Percentiles rank a stretch among this genome's conserved stretches.
phyloP scores from a whole-genome alignment of 2,797 vertebrate species.

The Coccyzus lansbergi region DNA sequence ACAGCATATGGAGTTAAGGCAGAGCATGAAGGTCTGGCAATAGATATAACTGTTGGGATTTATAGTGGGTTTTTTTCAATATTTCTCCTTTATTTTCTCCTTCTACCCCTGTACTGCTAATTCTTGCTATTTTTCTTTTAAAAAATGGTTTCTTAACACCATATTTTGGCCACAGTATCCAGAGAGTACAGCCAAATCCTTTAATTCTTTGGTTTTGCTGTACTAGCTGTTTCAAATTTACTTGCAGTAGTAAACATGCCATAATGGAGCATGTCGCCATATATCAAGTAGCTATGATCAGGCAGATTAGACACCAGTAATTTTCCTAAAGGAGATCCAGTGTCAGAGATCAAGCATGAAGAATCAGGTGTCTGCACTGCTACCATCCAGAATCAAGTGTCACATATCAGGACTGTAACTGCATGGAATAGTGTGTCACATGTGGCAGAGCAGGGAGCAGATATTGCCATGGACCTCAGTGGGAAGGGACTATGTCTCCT shows the following conservation, averaged over 20 bases:
- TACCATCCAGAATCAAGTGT: slow-evolving; percentile 6
- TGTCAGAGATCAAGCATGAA: slow-evolving; percentile 36
- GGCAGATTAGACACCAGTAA: slow-evolving; percentile 46
- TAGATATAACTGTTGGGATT: background rate
- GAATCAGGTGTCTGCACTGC: slow-evolving; percentile 32
- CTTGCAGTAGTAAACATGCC: slow-evolving; percentile 41
- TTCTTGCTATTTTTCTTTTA: background rate
- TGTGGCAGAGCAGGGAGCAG: background rate
- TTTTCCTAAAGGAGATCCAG: slow-evolving; percentile 45
- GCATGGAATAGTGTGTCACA: background rate
- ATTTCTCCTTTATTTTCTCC: background rate
- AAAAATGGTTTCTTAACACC: background rate
- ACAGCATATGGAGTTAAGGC: background rate
- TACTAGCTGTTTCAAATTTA: slow-evolving; percentile 13
- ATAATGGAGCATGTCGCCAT: slow-evolving; percentile 37
- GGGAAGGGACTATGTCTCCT: background rate
- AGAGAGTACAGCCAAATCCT: background rate
- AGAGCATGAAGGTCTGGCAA: background rate
- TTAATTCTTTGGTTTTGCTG: slow-evolving; percentile 12
- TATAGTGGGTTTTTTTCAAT: background rate
- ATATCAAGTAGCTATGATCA: slow-evolving; percentile 62
- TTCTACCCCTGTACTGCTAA: background rate
- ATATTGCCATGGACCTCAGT: background rate
- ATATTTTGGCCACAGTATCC: background rate
- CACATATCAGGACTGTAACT: background rate